Conservation (phyloP, 2,797 vertebrate species). For the Syncerus caffer region DNA sequence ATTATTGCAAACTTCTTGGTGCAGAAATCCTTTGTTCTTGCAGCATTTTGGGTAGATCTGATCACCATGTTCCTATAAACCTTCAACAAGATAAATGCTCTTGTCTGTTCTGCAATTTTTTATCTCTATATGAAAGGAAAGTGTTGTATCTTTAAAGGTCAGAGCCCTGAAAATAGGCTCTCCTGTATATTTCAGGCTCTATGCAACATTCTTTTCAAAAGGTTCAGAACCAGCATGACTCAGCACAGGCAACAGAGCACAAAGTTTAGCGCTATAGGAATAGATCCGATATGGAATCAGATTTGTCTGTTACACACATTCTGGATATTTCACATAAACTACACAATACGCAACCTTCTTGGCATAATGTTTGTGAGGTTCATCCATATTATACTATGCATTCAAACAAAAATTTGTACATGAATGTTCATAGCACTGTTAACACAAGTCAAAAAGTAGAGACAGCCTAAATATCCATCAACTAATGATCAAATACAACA, state of each 20-base stretch:
- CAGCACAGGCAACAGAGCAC: not conserved
- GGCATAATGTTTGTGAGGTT: not conserved
- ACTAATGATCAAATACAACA: not conserved
- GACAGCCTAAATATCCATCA: not conserved
- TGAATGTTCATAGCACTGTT: fast-evolving
- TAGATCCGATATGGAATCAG: not conserved
- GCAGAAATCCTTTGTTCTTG: not conserved
- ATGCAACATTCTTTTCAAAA: not conserved
- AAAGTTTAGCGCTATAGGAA: not conserved
- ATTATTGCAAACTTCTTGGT: not conserved
- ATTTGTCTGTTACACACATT: not conserved
- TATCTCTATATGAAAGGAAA: not conserved
- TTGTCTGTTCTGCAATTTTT: not conserved
- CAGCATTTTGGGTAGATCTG: not conserved
- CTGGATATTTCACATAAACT: not conserved
- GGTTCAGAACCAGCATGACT: not conserved
- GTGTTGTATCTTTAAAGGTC: not conserved
- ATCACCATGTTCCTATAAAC: not conserved
- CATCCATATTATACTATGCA: fast-evolving
- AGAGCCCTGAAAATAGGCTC: not conserved
- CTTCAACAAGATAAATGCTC: not conserved
- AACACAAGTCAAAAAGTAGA: not conserved
- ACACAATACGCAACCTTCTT: not conserved
- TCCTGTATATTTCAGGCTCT: not conserved
- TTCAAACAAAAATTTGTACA: not conserved